Percentiles rank a stretch among this genome's conserved stretches.
phyloP scores from a whole-genome alignment of 2,888 invertebrate species.

The Lasioglossum calceatum region DNA sequence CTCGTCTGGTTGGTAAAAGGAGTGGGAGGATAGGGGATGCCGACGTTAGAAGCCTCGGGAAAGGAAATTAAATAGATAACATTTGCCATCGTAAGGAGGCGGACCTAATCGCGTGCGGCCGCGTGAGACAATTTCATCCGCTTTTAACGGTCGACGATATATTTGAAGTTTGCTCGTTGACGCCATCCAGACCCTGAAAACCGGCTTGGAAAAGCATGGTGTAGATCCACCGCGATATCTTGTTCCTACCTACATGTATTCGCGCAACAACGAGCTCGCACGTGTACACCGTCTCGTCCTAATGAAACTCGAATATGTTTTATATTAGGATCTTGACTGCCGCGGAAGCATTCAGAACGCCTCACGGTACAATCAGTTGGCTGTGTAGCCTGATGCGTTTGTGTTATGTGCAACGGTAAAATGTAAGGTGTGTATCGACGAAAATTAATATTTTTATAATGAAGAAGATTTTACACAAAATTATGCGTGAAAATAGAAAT shows the following conservation, averaged over 20 bases:
- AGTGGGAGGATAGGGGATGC: conserved; percentile 6
- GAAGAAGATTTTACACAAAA: background rate
- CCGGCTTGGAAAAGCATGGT: conserved; percentile 44
- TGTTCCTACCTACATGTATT: conserved; percentile 46
- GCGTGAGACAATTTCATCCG: conserved; percentile 74
- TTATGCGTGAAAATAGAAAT: background rate
- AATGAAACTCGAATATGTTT: background rate
- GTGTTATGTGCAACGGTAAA: background rate
- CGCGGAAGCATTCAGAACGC: background rate
- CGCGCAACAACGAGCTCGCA: conserved; percentile 50
- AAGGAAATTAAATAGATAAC: conserved; percentile 78
- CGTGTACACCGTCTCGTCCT: conserved; percentile 40
- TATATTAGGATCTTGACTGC: background rate
- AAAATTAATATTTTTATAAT: background rate
- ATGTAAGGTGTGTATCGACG: background rate
- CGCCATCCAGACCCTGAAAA: conserved; percentile 43
- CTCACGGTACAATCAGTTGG: background rate
- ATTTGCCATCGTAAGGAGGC: conserved; percentile 65
- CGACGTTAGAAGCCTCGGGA: conserved; percentile 50
- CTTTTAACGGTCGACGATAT: conserved; percentile 71
- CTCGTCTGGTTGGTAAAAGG: conserved; percentile 13
- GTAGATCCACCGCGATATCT: conserved; percentile 63
- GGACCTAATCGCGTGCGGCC: conserved; percentile 71
- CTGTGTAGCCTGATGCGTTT: background rate
- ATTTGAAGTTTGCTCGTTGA: conserved; percentile 71